phyloP scores from a whole-genome alignment of 1,140 invertebrate genomes.

The Drosophila bocqueti region DNA sequence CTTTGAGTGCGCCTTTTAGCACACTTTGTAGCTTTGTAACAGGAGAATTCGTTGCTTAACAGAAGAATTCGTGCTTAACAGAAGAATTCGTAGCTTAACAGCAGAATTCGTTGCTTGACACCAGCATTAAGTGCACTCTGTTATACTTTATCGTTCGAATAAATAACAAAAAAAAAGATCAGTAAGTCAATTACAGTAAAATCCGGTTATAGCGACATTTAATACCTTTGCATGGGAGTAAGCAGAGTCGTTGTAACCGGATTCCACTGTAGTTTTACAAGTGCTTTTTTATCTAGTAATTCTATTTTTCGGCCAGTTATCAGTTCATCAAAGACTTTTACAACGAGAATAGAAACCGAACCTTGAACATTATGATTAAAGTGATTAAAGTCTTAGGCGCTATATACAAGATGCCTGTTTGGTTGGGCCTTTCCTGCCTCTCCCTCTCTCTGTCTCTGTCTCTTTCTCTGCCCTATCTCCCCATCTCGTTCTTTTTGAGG shows the following conservation, averaged over 20 bases:
- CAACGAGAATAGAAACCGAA: background rate
- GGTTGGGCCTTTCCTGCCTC: constrained; percentile 4
- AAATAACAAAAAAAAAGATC: background rate
- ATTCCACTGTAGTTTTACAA: too few species aligned
- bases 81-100: background rate
- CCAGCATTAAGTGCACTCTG: background rate
- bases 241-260: too few species aligned
- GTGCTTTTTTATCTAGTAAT: background rate
- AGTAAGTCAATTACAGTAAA: background rate
- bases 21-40: too few species aligned
- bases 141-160: background rate
- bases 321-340: background rate
- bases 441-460: background rate
- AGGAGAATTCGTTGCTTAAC: background rate
- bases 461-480: background rate
- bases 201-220: too few species aligned
- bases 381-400: constrained; percentile 39
- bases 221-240: too few species aligned
- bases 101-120: background rate
- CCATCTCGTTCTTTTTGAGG: background rate
- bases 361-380: constrained; percentile 13
- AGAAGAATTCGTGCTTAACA: background rate
- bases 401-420: constrained; percentile 38
- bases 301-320: background rate
- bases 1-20: background rate